Evolutionary conservation across 1,140 invertebrate species (phyloP).

Genomic region (Drosophila littoralis): DNA sequence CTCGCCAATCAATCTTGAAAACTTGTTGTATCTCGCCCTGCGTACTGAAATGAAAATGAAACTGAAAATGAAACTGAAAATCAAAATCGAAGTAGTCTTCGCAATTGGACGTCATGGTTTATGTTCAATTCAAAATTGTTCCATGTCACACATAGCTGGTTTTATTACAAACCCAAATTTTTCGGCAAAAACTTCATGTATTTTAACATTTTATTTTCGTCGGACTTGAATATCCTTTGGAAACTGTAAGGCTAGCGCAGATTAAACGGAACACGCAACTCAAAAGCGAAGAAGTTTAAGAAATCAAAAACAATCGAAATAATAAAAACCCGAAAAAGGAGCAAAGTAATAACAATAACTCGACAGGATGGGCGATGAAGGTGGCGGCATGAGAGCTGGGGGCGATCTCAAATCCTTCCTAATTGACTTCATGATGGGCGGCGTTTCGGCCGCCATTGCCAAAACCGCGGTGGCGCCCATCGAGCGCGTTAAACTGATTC

Average conservation of each 20-base stretch:
- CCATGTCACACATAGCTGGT: not conserved
- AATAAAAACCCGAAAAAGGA: too few relatives aligned
- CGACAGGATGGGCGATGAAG: slow-evolving; percentile 84
- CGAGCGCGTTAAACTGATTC: slow-evolving; percentile 95
- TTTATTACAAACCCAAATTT: slow-evolving; percentile 16
- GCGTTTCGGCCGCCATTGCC: slow-evolving; percentile 93
- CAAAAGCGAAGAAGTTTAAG: too few relatives aligned
- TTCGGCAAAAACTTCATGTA: not conserved
- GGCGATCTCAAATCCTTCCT: slow-evolving; percentile 84
- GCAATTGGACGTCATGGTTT: not conserved
- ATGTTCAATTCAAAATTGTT: slow-evolving; percentile 5
- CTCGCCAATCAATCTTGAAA: too few relatives aligned
- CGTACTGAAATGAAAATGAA: too few relatives aligned
- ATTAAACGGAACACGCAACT: not conserved
- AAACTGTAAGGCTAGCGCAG: not conserved
- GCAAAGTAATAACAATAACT: not conserved
- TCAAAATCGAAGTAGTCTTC: slow-evolving; percentile 5
- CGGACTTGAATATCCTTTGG: slow-evolving; percentile 4
- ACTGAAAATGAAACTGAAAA: too few relatives aligned
- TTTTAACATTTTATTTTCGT: slow-evolving; percentile 16
- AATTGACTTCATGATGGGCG: slow-evolving; percentile 94
- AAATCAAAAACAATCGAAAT: not conserved
- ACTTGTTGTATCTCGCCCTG: too few relatives aligned
- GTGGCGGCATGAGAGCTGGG: slow-evolving; percentile 67
- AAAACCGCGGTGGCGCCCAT: slow-evolving; percentile 96